A percentile compares a stretch with the other conserved stretches of the same genome.
These are phyloP conservation scores for Xestoiulus laeticollis DNA, from an alignment of 2,888 invertebrate genomes.

Conservation along the genomic window DNA sequence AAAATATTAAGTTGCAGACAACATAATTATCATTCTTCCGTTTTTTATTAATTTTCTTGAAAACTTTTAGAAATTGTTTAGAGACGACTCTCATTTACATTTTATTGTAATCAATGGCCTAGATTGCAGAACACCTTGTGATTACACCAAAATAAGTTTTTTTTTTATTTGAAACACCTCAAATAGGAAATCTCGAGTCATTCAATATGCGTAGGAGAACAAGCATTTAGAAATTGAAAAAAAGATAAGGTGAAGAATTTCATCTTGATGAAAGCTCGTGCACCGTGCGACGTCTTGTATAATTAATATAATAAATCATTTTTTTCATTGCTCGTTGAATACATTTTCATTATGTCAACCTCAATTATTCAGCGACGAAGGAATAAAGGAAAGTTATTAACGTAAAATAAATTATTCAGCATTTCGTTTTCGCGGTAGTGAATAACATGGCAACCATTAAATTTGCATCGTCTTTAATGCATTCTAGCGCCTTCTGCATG, in stretches of 20 bases:
- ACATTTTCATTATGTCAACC: constrained; percentile 2
- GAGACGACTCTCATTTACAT: too few species aligned
- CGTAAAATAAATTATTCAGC: not conserved
- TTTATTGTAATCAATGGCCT: too few species aligned
- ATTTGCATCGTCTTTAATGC: too few species aligned
- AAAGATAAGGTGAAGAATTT: not conserved
- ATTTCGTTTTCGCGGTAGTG: not conserved
- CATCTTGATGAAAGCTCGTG: not conserved
- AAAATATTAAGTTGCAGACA: too few species aligned
- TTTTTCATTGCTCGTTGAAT: not conserved
- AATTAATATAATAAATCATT: constrained; percentile 26
- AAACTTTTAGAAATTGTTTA: too few species aligned
- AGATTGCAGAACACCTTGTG: too few species aligned
- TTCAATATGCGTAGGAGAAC: not conserved
- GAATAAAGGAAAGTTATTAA: not conserved
- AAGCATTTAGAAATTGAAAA: not conserved
- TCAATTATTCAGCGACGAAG: not conserved
- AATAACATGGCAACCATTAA: not conserved
- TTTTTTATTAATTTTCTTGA: too few species aligned
- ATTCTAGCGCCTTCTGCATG: too few species aligned
- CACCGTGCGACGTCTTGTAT: not conserved
- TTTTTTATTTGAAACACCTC: not conserved
- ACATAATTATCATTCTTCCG: too few species aligned
- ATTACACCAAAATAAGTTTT: not conserved
- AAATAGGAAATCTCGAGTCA: not conserved